A percentile compares a stretch with the other conserved stretches of the same genome.
These are phyloP conservation scores for Sisor rabdophorus DNA, from an alignment of 2,113 vertebrate species.

Conservation along the genomic window DNA sequence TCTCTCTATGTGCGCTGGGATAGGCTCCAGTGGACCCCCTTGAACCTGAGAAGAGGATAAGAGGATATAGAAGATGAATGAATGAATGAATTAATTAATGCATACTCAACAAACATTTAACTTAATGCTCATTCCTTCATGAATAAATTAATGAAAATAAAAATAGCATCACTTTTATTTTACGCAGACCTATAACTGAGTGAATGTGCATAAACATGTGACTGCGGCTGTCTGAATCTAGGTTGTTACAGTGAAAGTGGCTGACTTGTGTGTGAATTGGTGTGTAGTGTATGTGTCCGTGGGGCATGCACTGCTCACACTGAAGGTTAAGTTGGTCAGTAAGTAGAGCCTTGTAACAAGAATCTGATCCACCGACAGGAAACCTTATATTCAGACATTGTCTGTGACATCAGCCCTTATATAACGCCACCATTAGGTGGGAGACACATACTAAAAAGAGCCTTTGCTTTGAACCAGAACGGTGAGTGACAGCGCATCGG, in stretches of 20 bases:
- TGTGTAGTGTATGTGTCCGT: slow-evolving; percentile 6
- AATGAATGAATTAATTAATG: too few species aligned
- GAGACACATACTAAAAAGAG: slow-evolving; percentile 49
- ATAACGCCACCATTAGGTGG: slow-evolving; percentile 70
- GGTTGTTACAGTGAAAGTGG: background rate
- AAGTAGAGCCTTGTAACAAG: slow-evolving; percentile 71
- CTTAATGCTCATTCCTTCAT: too few species aligned
- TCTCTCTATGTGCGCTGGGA: too few species aligned
- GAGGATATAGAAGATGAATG: too few species aligned
- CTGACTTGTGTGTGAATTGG: background rate
- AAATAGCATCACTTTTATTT: too few species aligned
- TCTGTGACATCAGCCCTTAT: slow-evolving; percentile 75
- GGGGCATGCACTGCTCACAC: slow-evolving; percentile 59
- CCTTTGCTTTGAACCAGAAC: slow-evolving; percentile 59
- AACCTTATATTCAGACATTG: slow-evolving; percentile 80
- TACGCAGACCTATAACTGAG: too few species aligned
- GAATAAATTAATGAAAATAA: too few species aligned
- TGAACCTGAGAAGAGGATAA: too few species aligned
- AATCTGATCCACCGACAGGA: slow-evolving; percentile 82
- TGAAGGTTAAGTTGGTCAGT: slow-evolving; percentile 76
- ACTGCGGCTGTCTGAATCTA: background rate
- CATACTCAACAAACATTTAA: too few species aligned
- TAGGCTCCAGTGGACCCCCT: too few species aligned
- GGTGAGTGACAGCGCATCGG: slow-evolving; percentile 57
- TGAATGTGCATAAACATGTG: slow-evolving; percentile 3